These are phyloP conservation scores for Peromyscus eremicus DNA, from an alignment of 2,797 vertebrate genomes.

Conservation along the genomic window DNA sequence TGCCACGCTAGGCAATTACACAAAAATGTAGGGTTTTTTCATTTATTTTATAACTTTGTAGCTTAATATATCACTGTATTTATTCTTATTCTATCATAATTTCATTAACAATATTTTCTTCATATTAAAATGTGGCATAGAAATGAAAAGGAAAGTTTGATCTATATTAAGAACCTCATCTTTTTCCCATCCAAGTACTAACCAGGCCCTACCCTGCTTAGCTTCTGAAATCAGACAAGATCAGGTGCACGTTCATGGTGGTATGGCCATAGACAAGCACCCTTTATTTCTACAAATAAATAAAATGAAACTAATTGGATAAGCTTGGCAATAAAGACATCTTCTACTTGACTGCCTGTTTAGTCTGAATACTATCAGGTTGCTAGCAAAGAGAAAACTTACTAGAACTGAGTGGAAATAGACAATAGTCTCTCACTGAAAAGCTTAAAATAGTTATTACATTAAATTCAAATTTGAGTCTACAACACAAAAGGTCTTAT, in stretches of 20 bases:
- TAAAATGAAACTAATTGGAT: neutral
- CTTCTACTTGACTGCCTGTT: neutral
- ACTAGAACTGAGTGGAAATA: neutral
- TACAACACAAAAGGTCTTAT: conserved; percentile 36
- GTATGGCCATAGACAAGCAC: neutral
- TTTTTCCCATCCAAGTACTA: neutral
- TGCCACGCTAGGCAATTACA: neutral
- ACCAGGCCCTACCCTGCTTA: neutral
- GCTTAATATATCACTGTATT: neutral
- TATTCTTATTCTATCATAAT: neutral
- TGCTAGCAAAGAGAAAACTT: neutral
- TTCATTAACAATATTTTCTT: neutral
- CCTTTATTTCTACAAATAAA: neutral
- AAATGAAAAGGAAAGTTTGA: conserved; percentile 2
- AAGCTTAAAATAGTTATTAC: conserved; percentile 46
- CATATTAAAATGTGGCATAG: neutral
- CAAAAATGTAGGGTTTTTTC: neutral
- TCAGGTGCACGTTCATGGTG: accelerated
- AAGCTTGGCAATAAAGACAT: neutral
- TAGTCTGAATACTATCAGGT: neutral
- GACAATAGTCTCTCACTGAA: conserved; percentile 19
- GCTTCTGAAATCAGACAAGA: neutral
- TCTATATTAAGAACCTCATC: neutral
- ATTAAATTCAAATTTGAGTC: neutral
- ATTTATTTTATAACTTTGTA: neutral